phyloP scores from a whole-genome alignment of 2,797 vertebrate species.

The Hipposideros larvatus region DNA sequence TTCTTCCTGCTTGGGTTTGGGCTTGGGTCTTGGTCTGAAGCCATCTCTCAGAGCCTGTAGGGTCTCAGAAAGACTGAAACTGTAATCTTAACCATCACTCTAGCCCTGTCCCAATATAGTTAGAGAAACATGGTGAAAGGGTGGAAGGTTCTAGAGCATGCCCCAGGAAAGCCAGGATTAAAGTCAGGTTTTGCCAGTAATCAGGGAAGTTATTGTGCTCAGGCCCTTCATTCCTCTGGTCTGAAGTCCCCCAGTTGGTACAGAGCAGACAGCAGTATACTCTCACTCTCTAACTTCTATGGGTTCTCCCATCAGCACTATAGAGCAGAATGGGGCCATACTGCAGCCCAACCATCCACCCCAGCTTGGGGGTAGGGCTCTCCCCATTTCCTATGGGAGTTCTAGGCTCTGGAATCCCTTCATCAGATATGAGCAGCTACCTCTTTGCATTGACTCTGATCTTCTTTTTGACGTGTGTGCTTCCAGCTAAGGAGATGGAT shows the following conservation, averaged over 20 bases:
- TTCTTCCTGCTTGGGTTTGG: neutral
- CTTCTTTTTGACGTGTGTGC: neutral
- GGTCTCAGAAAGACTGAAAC: neutral
- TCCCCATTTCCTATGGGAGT: neutral
- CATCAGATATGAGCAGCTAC: neutral
- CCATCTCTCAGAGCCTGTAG: neutral
- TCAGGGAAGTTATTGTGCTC: neutral
- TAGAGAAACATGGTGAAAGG: neutral
- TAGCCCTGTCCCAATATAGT: neutral
- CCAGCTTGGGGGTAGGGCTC: neutral
- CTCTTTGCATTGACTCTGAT: neutral
- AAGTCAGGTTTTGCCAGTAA: neutral
- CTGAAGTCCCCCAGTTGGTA: neutral
- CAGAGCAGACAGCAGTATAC: neutral
- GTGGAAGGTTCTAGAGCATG: neutral
- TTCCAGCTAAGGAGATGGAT: neutral
- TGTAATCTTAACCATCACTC: neutral
- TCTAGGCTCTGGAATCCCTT: neutral
- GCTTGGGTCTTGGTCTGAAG: neutral
- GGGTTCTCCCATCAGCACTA: neutral
- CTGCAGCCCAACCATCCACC: neutral
- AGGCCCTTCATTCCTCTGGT: neutral
- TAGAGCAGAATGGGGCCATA: neutral
- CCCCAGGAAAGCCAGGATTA: neutral
- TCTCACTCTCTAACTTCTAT: neutral